A percentile compares a stretch with the other conserved stretches of the same genome.
phyloP scores from a whole-genome alignment of 2,113 vertebrate genomes.

The Phrynocephalus versicolor region DNA sequence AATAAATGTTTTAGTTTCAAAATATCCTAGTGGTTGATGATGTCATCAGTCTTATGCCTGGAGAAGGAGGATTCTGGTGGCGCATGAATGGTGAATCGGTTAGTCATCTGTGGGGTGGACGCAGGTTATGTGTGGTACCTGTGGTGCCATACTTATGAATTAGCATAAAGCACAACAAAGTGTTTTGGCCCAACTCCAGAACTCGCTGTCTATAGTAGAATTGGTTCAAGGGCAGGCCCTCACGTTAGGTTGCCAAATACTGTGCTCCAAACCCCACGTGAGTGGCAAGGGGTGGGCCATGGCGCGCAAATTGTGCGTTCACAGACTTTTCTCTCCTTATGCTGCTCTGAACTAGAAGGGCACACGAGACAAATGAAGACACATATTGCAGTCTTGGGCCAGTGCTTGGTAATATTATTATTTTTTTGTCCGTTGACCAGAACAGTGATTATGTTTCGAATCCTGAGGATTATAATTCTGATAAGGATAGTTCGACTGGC shows the following conservation, averaged over 20 bases:
- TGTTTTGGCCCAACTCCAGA: too few species aligned
- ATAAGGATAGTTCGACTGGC: conserved; percentile 88
- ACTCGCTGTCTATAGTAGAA: not conserved
- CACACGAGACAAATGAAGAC: not conserved
- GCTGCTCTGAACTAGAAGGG: not conserved
- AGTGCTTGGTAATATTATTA: not conserved
- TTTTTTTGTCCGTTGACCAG: conserved; percentile 67
- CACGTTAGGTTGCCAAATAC: not conserved
- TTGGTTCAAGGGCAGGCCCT: not conserved
- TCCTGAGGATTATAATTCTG: conserved; percentile 87
- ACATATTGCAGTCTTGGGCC: not conserved
- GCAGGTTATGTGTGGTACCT: too few species aligned
- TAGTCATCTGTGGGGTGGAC: too few species aligned
- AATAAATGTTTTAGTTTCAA: too few species aligned
- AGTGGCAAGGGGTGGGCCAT: not conserved
- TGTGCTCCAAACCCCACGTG: not conserved
- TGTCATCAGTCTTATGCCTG: too few species aligned
- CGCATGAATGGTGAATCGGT: too few species aligned
- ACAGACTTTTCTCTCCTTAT: not conserved
- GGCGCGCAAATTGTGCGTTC: not conserved
- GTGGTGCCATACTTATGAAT: too few species aligned
- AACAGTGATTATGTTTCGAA: conserved; percentile 78
- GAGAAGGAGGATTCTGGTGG: not conserved
- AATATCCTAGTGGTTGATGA: too few species aligned
- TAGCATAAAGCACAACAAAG: too few species aligned